Evolutionary conservation across 1,140 invertebrate genomes (phyloP).

Genomic region (Rhagoletis pomonella): DNA sequence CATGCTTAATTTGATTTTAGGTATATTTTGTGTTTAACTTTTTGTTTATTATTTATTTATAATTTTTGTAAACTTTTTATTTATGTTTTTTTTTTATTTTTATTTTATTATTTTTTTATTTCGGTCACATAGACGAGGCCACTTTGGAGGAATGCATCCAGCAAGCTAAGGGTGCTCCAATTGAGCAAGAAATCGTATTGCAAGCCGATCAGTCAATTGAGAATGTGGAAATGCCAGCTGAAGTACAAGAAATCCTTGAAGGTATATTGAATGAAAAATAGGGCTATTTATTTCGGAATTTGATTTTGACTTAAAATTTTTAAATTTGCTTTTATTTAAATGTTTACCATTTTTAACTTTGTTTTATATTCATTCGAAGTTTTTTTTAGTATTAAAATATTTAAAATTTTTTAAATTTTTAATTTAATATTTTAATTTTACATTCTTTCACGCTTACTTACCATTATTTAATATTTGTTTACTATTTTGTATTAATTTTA

Average conservation of each 20-base stretch:
- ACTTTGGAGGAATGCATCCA: slow-evolving; percentile 78
- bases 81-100: slow-evolving; percentile 59
- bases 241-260: slow-evolving; percentile 64
- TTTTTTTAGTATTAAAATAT: slow-evolving; percentile 41
- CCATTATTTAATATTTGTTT: slow-evolving; percentile 58
- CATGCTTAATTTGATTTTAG: no score
- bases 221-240: slow-evolving; percentile 63
- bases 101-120: slow-evolving; percentile 56
- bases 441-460: no score
- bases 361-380: not conserved
- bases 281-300: not conserved
- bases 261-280: slow-evolving; percentile 57
- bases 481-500: slow-evolving; percentile 47
- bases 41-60: not conserved
- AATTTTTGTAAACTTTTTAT: slow-evolving; percentile 50
- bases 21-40: not conserved
- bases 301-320: not conserved
- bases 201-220: slow-evolving; percentile 70
- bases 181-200: slow-evolving; percentile 75
- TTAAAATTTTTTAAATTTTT: slow-evolving; percentile 57
- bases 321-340: slow-evolving; percentile 29
- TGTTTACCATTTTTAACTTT: no score
- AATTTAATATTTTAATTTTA: slow-evolving; percentile 57
- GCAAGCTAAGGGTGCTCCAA: slow-evolving; percentile 76
- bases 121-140: slow-evolving; percentile 73